These are phyloP conservation scores for Oncorhynchus masou DNA, from an alignment of 2,113 vertebrate species.

Conservation along the genomic window DNA sequence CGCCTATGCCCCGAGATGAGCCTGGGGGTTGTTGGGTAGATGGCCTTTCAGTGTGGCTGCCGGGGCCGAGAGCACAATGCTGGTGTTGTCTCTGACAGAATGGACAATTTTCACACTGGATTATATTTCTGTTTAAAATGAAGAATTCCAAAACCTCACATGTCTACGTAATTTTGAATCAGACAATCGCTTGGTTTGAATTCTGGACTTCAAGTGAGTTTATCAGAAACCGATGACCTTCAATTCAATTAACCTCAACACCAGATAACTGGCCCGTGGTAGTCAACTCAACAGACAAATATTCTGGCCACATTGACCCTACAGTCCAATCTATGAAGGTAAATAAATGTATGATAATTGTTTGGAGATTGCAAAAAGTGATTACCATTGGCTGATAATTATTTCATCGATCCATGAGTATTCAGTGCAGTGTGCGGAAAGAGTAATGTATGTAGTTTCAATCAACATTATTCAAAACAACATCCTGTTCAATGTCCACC, in stretches of 20 bases:
- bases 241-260: background rate
- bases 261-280: background rate
- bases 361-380: too few species aligned
- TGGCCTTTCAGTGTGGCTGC: constrained; percentile 58
- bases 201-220: constrained; percentile 19
- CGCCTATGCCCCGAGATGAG: constrained; percentile 41
- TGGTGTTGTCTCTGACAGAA: constrained; percentile 62
- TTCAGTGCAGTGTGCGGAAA: background rate
- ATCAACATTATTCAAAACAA: background rate
- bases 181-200: constrained; percentile 11
- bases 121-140: constrained; percentile 52
- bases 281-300: background rate
- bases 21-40: constrained; percentile 56
- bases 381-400: too few species aligned
- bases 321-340: too few species aligned
- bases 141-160: constrained; percentile 53
- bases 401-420: too few species aligned
- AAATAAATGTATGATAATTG: too few species aligned
- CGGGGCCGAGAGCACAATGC: constrained; percentile 62
- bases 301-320: too few species aligned
- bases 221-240: background rate
- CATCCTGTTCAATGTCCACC: background rate
- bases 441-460: background rate
- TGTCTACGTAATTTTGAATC: constrained; percentile 35
- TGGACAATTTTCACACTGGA: constrained; percentile 57